phyloP scores from a whole-genome alignment of 2,797 vertebrate species.

The Gallinago stenura region DNA sequence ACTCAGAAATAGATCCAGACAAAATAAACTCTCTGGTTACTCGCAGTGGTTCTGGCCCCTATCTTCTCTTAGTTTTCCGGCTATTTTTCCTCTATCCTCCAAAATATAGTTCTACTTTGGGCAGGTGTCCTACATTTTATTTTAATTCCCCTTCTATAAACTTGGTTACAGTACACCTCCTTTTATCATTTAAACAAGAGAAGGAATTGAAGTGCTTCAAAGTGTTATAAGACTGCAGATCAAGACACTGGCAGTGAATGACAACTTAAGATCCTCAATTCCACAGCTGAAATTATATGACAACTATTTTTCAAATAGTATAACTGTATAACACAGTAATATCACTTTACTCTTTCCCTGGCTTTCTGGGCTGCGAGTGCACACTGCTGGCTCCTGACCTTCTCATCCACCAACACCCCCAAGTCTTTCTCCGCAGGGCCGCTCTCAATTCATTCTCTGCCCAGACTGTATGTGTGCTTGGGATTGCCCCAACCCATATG shows the following conservation, averaged over 20 bases:
- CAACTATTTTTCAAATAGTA: background rate
- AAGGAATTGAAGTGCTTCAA: background rate
- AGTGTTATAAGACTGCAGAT: background rate
- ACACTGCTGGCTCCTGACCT: background rate
- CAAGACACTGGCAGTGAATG: background rate
- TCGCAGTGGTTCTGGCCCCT: background rate
- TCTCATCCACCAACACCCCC: background rate
- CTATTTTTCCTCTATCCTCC: background rate
- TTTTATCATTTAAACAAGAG: background rate
- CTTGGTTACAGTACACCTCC: background rate
- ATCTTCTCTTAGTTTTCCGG: background rate
- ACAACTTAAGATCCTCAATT: background rate
- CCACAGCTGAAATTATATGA: background rate
- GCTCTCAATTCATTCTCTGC: background rate
- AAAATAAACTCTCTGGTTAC: background rate
- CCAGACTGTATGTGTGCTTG: background rate
- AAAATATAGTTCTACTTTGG: background rate
- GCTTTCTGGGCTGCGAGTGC: background rate
- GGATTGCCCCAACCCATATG: background rate
- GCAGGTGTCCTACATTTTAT: background rate
- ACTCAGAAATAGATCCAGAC: background rate
- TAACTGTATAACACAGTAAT: background rate
- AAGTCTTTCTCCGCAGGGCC: background rate
- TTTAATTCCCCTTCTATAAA: background rate
- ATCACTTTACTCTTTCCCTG: background rate